Evolutionary conservation across 2,113 vertebrate genomes (phyloP).

Genomic region (Agelaius tricolor): DNA sequence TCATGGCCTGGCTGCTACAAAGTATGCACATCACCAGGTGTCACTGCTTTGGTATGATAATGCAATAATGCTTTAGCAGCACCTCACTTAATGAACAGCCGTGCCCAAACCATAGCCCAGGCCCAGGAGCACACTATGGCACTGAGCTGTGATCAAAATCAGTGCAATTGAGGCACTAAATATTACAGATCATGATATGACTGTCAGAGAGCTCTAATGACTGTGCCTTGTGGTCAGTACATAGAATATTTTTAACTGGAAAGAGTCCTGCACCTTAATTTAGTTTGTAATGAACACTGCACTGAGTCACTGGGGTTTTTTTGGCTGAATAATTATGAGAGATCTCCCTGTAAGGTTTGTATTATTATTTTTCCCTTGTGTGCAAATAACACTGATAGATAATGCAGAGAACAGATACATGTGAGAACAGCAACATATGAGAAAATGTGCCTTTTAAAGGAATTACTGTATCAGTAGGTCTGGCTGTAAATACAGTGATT

Average conservation of each 20-base stretch:
- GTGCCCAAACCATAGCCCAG: not conserved
- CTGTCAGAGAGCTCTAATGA: not conserved
- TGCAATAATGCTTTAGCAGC: not conserved
- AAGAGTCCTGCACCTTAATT: not conserved
- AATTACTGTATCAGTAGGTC: not conserved
- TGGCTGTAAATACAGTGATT: not conserved
- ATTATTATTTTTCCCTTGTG: not conserved
- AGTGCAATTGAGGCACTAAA: not conserved
- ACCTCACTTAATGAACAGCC: not conserved
- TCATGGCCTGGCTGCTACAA: not conserved
- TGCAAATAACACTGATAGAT: not conserved
- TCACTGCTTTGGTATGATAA: not conserved
- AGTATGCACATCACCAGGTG: fast-evolving
- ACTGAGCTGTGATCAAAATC: not conserved
- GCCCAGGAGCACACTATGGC: not conserved
- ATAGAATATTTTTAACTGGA: not conserved
- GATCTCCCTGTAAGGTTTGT: not conserved
- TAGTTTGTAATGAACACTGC: not conserved
- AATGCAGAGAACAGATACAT: not conserved
- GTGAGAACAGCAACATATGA: not conserved
- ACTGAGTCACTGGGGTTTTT: fast-evolving
- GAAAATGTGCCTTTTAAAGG: not conserved
- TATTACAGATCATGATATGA: not conserved
- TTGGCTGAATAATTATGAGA: not conserved
- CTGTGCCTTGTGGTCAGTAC: not conserved